phyloP scores from a whole-genome alignment of 2,888 invertebrate species.

The Podabrus alpinus region DNA sequence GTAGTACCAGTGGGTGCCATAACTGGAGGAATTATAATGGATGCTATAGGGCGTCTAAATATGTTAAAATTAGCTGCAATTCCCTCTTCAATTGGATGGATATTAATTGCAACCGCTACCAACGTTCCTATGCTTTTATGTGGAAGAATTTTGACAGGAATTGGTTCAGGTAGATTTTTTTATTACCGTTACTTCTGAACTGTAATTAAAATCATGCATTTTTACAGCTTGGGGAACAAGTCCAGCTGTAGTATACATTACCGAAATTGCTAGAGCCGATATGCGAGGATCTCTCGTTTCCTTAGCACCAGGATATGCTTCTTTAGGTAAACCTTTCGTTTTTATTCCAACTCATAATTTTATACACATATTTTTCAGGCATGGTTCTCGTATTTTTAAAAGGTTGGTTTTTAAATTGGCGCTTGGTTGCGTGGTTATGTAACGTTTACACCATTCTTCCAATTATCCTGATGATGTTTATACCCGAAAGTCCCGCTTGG shows the following conservation, averaged over 20 bases:
- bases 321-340: constrained; percentile 55
- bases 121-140: constrained; percentile 59
- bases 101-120: constrained; percentile 59
- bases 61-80: constrained; percentile 61
- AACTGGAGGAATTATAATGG: constrained; percentile 61
- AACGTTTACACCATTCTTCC: constrained; percentile 61
- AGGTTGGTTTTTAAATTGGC: constrained; percentile 62
- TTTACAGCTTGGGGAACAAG: constrained; percentile 60
- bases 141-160: constrained; percentile 61
- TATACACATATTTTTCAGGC: constrained; percentile 46
- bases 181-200: background rate
- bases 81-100: constrained; percentile 62
- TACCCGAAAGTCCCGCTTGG: constrained; percentile 66
- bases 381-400: constrained; percentile 63
- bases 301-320: constrained; percentile 62
- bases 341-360: background rate
- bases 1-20: constrained; percentile 61
- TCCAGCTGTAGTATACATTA: constrained; percentile 66
- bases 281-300: constrained; percentile 64
- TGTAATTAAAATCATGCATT: background rate
- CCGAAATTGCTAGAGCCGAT: constrained; percentile 64
- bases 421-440: constrained; percentile 61
- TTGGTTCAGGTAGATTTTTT: constrained; percentile 57
- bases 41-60: constrained; percentile 60
- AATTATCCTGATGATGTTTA: constrained; percentile 56